A percentile compares a stretch with the other conserved stretches of the same genome.
Conservation (phyloP, 2,888 invertebrate genomes). For the Hoplodrina ambigua region DNA sequence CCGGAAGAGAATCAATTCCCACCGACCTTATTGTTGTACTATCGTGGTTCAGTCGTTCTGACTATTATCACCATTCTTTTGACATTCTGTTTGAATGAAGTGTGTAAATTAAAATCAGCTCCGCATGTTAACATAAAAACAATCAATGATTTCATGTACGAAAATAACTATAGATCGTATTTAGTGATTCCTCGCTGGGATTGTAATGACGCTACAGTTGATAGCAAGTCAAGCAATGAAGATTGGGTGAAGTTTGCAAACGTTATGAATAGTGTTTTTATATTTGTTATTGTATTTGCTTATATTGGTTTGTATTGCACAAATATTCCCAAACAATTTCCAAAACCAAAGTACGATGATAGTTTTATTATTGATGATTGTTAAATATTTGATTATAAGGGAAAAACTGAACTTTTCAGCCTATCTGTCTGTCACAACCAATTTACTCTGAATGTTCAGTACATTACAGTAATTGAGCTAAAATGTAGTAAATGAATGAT, state of each 20-base stretch:
- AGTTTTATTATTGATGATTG: neutral
- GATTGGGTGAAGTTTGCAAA: constrained; percentile 69
- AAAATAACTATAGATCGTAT: constrained; percentile 51
- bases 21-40: constrained; percentile 72
- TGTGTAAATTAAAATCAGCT: constrained; percentile 55
- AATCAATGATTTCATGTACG: constrained; percentile 63
- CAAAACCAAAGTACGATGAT: neutral
- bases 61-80: constrained; percentile 60
- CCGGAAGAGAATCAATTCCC: constrained; percentile 54
- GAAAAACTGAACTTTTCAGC: too few species aligned
- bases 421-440: too few species aligned
- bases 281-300: constrained; percentile 49
- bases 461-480: too few species aligned
- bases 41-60: constrained; percentile 68
- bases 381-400: neutral
- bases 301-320: constrained; percentile 65
- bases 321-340: constrained; percentile 62
- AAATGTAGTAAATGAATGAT: too few species aligned
- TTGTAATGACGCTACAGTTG: constrained; percentile 22
- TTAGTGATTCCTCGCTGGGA: constrained; percentile 67
- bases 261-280: constrained; percentile 65
- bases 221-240: constrained; percentile 33
- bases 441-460: too few species aligned
- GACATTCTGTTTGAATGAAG: constrained; percentile 60
- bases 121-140: constrained; percentile 61